Evolutionary conservation across 2,888 invertebrate genomes (phyloP).

Genomic region (Lasius platythorax): DNA sequence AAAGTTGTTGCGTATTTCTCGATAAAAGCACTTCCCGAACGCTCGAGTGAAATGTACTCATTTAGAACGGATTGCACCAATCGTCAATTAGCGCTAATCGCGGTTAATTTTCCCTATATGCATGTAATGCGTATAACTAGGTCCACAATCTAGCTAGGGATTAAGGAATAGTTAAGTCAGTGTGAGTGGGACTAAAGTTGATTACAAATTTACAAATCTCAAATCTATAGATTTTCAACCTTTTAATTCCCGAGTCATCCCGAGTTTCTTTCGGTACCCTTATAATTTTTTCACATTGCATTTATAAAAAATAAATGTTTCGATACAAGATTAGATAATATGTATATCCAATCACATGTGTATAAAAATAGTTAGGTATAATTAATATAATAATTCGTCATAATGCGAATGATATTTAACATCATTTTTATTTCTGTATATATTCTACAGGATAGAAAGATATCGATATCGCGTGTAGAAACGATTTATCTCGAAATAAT

Average conservation of each 20-base stretch:
- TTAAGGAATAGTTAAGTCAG: conserved; percentile 4
- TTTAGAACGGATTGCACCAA: conserved; percentile 52
- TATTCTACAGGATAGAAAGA: not conserved
- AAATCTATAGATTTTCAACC: not conserved
- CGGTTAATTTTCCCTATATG: conserved; percentile 25
- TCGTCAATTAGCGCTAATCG: conserved; percentile 49
- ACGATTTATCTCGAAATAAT: conserved; percentile 4
- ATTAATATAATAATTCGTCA: not conserved
- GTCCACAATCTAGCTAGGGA: not conserved
- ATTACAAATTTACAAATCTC: not conserved
- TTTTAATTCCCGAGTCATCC: not conserved
- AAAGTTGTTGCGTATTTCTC: conserved; percentile 56
- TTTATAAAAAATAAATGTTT: not conserved
- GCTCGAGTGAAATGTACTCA: conserved; percentile 53
- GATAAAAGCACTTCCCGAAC: conserved; percentile 49
- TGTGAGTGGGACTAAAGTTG: not conserved
- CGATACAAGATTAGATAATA: not conserved
- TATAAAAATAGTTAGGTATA: not conserved
- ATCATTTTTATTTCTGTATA: not conserved
- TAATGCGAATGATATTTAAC: not conserved
- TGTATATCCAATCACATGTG: not conserved
- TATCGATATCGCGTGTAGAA: not conserved
- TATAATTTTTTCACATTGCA: not conserved
- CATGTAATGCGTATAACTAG: conserved; percentile 20
- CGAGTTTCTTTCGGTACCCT: too few species aligned